Conservation (phyloP, 2,797 vertebrate genomes). For the Poeciliopsis turneri region DNA sequence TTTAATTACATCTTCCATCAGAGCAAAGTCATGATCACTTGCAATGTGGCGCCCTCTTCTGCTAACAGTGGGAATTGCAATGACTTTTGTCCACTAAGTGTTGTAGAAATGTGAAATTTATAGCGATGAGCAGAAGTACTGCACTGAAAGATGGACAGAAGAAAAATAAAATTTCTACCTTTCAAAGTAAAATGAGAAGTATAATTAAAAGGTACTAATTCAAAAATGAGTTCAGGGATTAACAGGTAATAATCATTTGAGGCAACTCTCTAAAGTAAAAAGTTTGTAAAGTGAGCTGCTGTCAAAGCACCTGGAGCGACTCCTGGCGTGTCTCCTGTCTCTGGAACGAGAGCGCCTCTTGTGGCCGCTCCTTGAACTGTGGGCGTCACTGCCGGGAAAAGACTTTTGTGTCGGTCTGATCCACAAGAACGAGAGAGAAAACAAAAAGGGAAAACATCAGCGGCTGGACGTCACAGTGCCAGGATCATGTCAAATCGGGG, state of each 20-base stretch:
- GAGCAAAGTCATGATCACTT: neutral
- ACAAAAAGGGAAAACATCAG: neutral
- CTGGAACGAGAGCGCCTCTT: slow-evolving; percentile 87
- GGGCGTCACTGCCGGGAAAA: slow-evolving; percentile 81
- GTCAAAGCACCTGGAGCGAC: slow-evolving; percentile 85
- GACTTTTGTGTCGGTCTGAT: slow-evolving; percentile 83
- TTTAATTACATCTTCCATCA: neutral
- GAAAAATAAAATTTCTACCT: neutral
- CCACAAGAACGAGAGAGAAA: slow-evolving; percentile 50
- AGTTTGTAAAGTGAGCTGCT: no score
- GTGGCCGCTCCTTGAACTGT: slow-evolving; percentile 82
- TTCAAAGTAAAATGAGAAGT: no score
- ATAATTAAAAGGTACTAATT: no score
- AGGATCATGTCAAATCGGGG: fast-evolving
- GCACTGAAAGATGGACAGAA: no score
- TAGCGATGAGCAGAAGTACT: neutral
- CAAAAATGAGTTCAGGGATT: no score
- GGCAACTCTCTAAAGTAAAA: no score
- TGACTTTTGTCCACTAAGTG: neutral
- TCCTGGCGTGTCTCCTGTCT: slow-evolving; percentile 84
- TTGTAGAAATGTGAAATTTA: neutral
- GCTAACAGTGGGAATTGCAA: neutral
- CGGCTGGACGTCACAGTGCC: neutral
- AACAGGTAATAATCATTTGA: no score
- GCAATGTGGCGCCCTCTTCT: slow-evolving; percentile 13